These are phyloP conservation scores for Coleophora flavipennella DNA, from an alignment of 2,888 invertebrate genomes.

Conservation along the genomic window DNA sequence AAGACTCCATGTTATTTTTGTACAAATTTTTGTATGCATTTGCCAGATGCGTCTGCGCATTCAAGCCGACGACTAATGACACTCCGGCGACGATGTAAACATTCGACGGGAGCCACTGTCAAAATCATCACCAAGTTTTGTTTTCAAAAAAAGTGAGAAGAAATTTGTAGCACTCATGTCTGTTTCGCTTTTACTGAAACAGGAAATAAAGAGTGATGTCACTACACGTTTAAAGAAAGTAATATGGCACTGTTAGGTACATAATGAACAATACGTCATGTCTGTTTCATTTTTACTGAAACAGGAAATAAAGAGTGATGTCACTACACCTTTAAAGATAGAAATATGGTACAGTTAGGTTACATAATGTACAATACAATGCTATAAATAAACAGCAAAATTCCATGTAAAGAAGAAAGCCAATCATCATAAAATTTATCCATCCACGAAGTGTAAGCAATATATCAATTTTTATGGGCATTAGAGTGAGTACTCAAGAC, in stretches of 20 bases:
- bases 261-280: too few relatives aligned
- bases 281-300: neutral
- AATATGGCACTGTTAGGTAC: too few relatives aligned
- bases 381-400: too few relatives aligned
- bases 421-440: neutral
- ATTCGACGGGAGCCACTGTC: conserved; percentile 51
- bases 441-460: too few relatives aligned
- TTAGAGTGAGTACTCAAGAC: too few relatives aligned
- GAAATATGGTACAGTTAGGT: too few relatives aligned
- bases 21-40: conserved; percentile 32
- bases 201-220: neutral
- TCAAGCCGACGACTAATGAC: conserved; percentile 62
- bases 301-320: neutral
- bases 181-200: neutral
- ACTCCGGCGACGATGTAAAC: conserved; percentile 62
- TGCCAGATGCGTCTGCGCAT: conserved; percentile 52
- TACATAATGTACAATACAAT: too few relatives aligned
- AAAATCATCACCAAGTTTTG: conserved; percentile 45
- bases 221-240: neutral
- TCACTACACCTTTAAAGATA: neutral
- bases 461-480: too few relatives aligned
- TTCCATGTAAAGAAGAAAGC: neutral
- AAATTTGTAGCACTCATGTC: conserved; percentile 22
- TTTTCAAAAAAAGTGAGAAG: conserved; percentile 31
- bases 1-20: conserved; percentile 8